Evolutionary conservation across 2,113 vertebrate species (phyloP), one percentile per base, ranked within the genome.

Genomic region (Willisornis vidua): DNA sequence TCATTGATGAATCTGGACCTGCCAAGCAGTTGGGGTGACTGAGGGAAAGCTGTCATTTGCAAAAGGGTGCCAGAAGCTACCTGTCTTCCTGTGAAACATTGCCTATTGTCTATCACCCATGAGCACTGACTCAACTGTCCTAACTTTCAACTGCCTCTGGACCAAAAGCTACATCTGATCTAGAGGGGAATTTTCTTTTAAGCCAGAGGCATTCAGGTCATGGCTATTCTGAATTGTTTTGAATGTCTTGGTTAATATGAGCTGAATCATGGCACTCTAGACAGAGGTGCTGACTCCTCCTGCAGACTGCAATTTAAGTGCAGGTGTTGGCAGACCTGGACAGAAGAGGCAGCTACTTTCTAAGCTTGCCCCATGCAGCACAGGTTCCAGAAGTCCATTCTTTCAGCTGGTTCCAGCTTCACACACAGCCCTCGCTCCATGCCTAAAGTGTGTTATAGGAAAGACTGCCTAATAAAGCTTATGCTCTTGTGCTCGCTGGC

Each of bases 101-200:
- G 7, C 3, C 24, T 82, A 0, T 10, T 61, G 6, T 18, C 8
- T 37, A 22, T 10, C 12, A 48, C 4, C 5, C 20, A 11, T 25
- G 12, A 62, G 33, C 17, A 17, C 24, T 65, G 33, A 46, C 14
- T 52, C 57, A 63, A 31, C 13, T 62, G 2, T 28, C n/a, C 39
- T 33, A 29, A 58, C 13, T 74, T 94, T 15, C 20, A 74, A 7
- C 20, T 45, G 19, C 33, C 43, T 76, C 46, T 59, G 14, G 19
- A 65, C 12, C 11, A 15, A 48, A 35, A 87, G 23, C 6, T 39
- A 28, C 7, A 16, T 37, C 39, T 72, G 43, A 92, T 19, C 46
- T 67, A 45, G 20, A 14, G 24, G 7, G 7, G 7, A 3, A 1
- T 6, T 73, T 33, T 57, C 24, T 14, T 31, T 10, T 48, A 25